phyloP scores from a whole-genome alignment of 2,888 invertebrate species.

The Thumatha senex region DNA sequence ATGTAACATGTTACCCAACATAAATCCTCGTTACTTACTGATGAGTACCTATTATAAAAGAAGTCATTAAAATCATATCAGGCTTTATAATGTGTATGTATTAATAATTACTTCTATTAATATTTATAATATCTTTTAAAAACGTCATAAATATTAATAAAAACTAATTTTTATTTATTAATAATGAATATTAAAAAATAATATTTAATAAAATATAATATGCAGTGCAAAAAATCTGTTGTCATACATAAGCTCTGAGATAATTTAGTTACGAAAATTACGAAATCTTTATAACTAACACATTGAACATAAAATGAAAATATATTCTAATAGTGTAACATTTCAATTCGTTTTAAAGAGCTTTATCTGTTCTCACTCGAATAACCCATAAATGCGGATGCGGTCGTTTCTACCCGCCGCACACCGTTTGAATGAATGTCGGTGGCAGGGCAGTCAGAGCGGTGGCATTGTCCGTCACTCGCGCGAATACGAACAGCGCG shows the following conservation, averaged over 20 bases:
- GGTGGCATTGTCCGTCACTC: conserved; percentile 75
- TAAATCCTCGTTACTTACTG: conserved; percentile 25
- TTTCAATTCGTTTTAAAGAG: conserved; percentile 50
- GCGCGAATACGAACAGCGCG: conserved; percentile 44
- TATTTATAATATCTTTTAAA: too few relatives aligned
- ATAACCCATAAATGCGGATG: conserved; percentile 63
- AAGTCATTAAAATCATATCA: too few relatives aligned
- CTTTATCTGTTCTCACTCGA: conserved; percentile 60
- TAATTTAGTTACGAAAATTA: too few relatives aligned
- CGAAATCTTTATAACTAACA: conserved; percentile 20
- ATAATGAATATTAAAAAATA: too few relatives aligned
- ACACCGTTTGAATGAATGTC: conserved; percentile 54
- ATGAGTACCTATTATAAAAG: neutral
- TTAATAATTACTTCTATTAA: too few relatives aligned
- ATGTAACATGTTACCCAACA: conserved; percentile 27
- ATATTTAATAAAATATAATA: too few relatives aligned
- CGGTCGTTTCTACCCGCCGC: conserved; percentile 45
- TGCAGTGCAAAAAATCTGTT: too few relatives aligned
- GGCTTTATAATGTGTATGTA: too few relatives aligned
- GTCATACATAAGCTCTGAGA: too few relatives aligned
- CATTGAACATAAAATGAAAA: conserved; percentile 31
- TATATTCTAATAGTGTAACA: conserved; percentile 46
- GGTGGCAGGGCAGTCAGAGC: conserved; percentile 65
- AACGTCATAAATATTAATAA: too few relatives aligned
- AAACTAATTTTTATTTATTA: too few relatives aligned